Base-by-base conservation (phyloP, 2,888 invertebrate genomes). In the Rotaria socialis region DNA sequence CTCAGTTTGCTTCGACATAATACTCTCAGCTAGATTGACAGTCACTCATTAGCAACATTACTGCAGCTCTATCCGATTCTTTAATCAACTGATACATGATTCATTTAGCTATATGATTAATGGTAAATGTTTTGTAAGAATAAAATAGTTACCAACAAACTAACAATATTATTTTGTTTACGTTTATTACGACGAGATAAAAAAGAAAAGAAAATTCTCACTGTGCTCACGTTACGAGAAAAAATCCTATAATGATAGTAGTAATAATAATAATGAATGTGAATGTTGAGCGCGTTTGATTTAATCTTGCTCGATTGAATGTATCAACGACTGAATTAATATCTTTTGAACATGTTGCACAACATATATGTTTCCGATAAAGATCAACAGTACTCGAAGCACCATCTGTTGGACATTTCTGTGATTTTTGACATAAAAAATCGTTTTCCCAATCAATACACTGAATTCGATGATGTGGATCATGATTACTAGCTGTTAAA, bases 251-350 rank as follows among this genome's bases (percentile, higher is more conserved):
- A 0, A 7, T 7, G 24, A 56, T 24, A 35, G 2, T 35, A 24
- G 22, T 22, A 0, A 7, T 7, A 24, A 56, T 24, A 35, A 35
- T 35, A 24, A 10, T 24, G 1, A 24, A 56, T 56, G 24, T 24
- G 22, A 22, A 24, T 8, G 24, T 24, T 24, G 24, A 8, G 24
- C 24, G 8, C 3, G 7, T 7, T 56, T 8, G 24, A 24, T 56
- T 56, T 7, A 24, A 1, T 56, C 24, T 7, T 10, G 19, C 27
- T 35, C 7, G 35, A 16, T 19, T 67, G 7, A 67, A 35, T 41
- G 3, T 7, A 7, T 6, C 7, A 16, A 2, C 2, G 6, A 41
- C 4, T 0, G 2, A 0, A 7, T 41, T 4, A 67, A 16, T 5
- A 1, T 35, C 11, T 35, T 35, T 5, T 67, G 35, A 19, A 67